Conservation (phyloP, 2,797 vertebrate genomes). For the Channa striata region DNA sequence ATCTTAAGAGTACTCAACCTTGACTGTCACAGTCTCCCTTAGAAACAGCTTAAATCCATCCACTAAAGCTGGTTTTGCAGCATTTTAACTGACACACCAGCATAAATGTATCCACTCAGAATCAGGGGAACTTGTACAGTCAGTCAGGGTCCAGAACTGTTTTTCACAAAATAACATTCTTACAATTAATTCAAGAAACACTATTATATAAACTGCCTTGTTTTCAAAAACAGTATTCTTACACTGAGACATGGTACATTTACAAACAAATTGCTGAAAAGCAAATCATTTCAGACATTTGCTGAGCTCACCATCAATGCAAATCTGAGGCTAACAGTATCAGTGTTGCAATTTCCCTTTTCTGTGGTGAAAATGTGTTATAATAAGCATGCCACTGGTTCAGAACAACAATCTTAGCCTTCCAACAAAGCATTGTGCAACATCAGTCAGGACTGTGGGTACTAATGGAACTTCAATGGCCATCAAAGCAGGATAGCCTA, state of each 20-base stretch:
- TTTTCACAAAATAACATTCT: conserved; percentile 32
- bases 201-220: conserved; percentile 25
- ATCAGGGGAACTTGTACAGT: conserved; percentile 27
- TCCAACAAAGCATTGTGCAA: conserved; percentile 61
- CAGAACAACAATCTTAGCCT: conserved; percentile 65
- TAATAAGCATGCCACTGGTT: conserved; percentile 63
- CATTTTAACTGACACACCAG: conserved; percentile 25
- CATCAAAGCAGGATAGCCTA: conserved; percentile 73
- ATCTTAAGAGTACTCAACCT: conserved; percentile 30
- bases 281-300: conserved; percentile 48
- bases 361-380: conserved; percentile 51
- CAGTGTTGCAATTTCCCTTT: conserved; percentile 55
- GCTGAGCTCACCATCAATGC: conserved; percentile 54
- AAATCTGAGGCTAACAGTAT: conserved; percentile 46
- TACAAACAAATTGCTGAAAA: conserved; percentile 42
- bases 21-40: conserved; percentile 11
- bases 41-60: conserved; percentile 23
- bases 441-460: conserved; percentile 77
- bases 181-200: conserved; percentile 43
- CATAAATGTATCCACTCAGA: conserved; percentile 37
- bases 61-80: conserved; percentile 38
- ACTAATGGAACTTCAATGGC: conserved; percentile 78
- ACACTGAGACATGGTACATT: conserved; percentile 14
- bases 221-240: conserved; percentile 46
- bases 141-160: conserved; percentile 6